Evolutionary conservation across 2,888 invertebrate genomes (phyloP).

Genomic region (Cantharis nigra): DNA sequence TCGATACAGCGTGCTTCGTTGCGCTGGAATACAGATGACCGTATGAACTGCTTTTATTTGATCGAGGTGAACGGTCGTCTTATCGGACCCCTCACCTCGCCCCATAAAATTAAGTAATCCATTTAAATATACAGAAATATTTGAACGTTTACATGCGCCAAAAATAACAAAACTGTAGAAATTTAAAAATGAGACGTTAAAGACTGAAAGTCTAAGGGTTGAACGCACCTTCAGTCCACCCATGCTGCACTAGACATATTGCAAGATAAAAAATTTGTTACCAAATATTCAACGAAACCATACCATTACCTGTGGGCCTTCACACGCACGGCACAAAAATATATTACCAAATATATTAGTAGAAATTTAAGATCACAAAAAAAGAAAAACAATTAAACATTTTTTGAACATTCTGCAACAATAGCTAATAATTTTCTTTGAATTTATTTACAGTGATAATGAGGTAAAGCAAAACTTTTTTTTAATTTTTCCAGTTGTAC

Average conservation of each 20-base stretch:
- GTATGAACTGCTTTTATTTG: background rate
- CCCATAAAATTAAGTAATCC: background rate
- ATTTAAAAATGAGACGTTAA: constrained; percentile 28
- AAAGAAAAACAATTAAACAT: constrained; percentile 17
- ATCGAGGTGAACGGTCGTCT: background rate
- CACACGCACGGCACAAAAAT: constrained; percentile 55
- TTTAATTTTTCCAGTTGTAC: background rate
- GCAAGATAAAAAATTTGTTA: constrained; percentile 45
- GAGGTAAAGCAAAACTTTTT: background rate
- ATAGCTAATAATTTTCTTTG: background rate
- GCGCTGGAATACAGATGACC: background rate
- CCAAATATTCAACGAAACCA: constrained; percentile 39
- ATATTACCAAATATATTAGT: constrained; percentile 54
- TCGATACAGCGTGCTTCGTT: background rate
- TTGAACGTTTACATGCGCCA: constrained; percentile 11
- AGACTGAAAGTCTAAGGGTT: constrained; percentile 35
- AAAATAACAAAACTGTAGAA: constrained; percentile 17
- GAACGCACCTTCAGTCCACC: constrained; percentile 54
- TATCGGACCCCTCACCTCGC: background rate
- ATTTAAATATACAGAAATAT: background rate
- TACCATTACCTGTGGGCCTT: constrained; percentile 54
- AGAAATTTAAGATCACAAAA: constrained; percentile 29
- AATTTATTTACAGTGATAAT: background rate
- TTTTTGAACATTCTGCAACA: constrained; percentile 18
- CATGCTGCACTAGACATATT: constrained; percentile 52